Evolutionary conservation across 2,888 invertebrate species (phyloP).

Genomic region (Axea sp.): DNA sequence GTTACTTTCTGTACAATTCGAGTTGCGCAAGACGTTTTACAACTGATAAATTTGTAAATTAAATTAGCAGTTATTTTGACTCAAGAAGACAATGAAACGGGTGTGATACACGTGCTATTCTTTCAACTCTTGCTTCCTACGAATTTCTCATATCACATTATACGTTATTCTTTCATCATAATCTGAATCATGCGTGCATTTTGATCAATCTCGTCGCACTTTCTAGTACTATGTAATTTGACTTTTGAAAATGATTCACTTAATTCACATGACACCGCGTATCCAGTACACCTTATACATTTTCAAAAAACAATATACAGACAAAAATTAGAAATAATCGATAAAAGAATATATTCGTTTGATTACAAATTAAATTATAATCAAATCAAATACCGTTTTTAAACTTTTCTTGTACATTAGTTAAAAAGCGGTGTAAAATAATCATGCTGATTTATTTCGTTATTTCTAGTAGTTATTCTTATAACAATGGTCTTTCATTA

Average conservation of each 20-base stretch:
- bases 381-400: too few species aligned
- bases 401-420: too few species aligned
- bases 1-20: slow-evolving; percentile 1
- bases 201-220: not conserved
- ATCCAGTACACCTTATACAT: too few species aligned
- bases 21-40: slow-evolving; percentile 7
- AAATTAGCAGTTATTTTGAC: slow-evolving; percentile 39
- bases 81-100: slow-evolving; percentile 40
- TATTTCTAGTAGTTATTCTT: too few species aligned
- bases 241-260: slow-evolving; percentile 1
- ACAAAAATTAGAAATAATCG: too few species aligned
- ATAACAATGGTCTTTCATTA: too few species aligned
- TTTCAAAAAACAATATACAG: too few species aligned
- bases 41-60: slow-evolving; percentile 26
- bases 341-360: too few species aligned
- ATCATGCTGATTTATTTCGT: too few species aligned
- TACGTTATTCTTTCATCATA: slow-evolving; percentile 30
- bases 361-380: too few species aligned
- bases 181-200: slow-evolving; percentile 37
- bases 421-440: too few species aligned
- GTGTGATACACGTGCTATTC: slow-evolving; percentile 41
- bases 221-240: not conserved
- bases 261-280: too few species aligned
- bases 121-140: slow-evolving; percentile 29
- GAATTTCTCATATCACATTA: slow-evolving; percentile 29